Evolutionary conservation across 2,113 vertebrate species (phyloP).

Genomic region (Okapia johnstoni): DNA sequence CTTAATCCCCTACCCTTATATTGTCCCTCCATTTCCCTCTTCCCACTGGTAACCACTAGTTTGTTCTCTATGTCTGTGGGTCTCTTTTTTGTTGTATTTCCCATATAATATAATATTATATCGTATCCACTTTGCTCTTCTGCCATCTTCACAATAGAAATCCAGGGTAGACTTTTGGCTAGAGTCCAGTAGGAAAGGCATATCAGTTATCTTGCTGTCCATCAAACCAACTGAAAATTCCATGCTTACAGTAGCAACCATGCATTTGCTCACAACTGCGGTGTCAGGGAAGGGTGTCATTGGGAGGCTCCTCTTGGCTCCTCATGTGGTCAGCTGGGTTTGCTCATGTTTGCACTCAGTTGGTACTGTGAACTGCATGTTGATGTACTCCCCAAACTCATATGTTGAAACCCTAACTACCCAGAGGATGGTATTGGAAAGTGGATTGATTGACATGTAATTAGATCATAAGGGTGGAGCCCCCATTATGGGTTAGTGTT

Average conservation of each 20-base stretch:
- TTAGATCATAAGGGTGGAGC: neutral
- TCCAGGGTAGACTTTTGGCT: neutral
- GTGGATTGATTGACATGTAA: neutral
- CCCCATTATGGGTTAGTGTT: neutral
- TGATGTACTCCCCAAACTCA: neutral
- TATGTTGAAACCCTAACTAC: neutral
- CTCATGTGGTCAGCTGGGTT: neutral
- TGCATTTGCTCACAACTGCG: neutral
- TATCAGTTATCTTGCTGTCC: neutral
- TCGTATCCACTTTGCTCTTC: neutral
- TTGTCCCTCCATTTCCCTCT: rapidly evolving
- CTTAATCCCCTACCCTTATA: neutral
- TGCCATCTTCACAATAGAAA: neutral
- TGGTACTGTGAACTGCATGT: neutral
- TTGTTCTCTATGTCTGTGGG: neutral
- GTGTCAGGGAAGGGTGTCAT: neutral
- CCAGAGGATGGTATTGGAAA: neutral
- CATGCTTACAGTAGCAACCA: neutral
- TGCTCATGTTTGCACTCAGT: neutral
- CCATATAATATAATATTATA: neutral
- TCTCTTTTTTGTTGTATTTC: neutral
- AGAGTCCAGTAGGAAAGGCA: neutral
- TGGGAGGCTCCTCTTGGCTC: neutral
- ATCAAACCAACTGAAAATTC: neutral
- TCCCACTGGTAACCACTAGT: neutral